Base-by-base conservation (phyloP, 2,797 vertebrate genomes). In the Gouania willdenowi region DNA sequence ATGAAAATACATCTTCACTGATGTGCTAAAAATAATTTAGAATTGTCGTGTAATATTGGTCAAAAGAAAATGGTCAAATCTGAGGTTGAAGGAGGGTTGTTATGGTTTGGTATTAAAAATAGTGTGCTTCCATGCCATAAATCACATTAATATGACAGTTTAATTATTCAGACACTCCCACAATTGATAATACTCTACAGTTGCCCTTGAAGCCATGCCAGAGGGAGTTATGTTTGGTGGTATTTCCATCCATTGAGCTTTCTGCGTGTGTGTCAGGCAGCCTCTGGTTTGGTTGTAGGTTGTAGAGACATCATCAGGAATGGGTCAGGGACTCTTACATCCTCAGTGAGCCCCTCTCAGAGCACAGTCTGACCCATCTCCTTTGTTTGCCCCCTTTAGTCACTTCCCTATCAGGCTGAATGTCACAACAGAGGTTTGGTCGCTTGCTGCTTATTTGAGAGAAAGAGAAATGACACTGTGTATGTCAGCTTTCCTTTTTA, bases 291-390 rank as follows among this genome's bases (percentile, higher is more conserved):
- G 60, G 13, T 2, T 13, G 14, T 13, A 2, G 14, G 13, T 3
- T 13, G 13, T 13, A 13, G 13, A 13, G 13, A n/a, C n/a, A n/a
- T 2, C 13, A 14, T 14, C 14, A 14, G 27, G 33, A 46, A 28
- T 29, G 19, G 18, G 31, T 33, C 51, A 55, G 45, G 10, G 28
- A 51, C 39, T 55, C 50, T 64, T 72, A 77, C 81, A 83, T 73
- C 76, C 82, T 72, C 58, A 61, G 13, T 3, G 39, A 56, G 45
- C 37, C 39, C 12, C 53, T 68, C 47, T 69, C n/a, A 3, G 62
- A 69, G 29, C 46, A 20, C 32, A 37, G 21, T 29, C 45, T 71
- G 66, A 70, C 62, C 45, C 52, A 66, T n/a, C n/a, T 17, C 26
- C 18, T 5, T 2, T 21, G 20, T 11, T 8, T 31, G 13, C n/a